A percentile compares a stretch with the other conserved stretches of the same genome.
Conservation (phyloP, 2,113 vertebrate species). For the Leptocoma aspasia region DNA sequence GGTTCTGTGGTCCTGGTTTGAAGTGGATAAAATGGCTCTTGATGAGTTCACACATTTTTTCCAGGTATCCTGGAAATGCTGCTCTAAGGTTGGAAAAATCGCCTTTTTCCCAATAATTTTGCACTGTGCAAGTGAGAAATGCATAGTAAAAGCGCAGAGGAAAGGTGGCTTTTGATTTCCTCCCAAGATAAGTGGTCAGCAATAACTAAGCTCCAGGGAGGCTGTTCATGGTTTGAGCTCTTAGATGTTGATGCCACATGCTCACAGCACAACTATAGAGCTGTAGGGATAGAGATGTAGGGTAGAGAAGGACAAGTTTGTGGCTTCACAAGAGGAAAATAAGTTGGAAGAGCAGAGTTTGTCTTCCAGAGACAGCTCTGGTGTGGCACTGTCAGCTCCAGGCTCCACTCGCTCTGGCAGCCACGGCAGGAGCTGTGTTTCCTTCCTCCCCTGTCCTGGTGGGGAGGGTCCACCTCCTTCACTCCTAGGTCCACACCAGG, state of each 20-base stretch:
- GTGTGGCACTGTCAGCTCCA: not conserved
- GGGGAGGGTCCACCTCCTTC: not conserved
- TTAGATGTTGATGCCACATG: not conserved
- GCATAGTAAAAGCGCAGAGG: not conserved
- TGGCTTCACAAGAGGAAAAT: not conserved
- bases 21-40: not conserved
- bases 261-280: not conserved
- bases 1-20: not conserved
- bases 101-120: not conserved
- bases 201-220: not conserved
- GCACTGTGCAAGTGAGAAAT: not conserved
- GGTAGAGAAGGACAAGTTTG: not conserved
- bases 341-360: not conserved
- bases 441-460: not conserved
- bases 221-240: not conserved
- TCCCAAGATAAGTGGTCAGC: not conserved
- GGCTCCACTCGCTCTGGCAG: accelerated
- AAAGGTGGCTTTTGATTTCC: not conserved
- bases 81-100: not conserved
- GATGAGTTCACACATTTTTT: not conserved
- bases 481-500: not conserved
- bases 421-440: not conserved
- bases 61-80: not conserved
- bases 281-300: not conserved
- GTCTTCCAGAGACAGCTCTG: not conserved